Base-by-base conservation (phyloP, 2,797 vertebrate genomes). In the Paratrypauchen microcephalus region DNA sequence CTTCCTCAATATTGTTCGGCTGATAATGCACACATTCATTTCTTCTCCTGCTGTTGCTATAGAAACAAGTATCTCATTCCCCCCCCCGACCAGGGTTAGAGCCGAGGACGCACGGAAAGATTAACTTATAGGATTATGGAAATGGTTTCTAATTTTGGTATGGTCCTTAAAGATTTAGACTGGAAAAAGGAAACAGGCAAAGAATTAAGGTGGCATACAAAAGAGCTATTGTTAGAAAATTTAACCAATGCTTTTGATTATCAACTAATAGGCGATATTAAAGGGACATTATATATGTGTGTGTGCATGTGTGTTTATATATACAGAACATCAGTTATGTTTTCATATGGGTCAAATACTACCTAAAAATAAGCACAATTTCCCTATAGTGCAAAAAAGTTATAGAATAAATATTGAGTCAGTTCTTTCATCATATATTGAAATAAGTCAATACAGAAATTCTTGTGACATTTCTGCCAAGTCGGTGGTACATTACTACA, bases 21-120 rank as follows among this genome's bases (percentile, higher is more conserved):
- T 80, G 81, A 90, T 89, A 86, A 90, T 81, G 77, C 83, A 83
- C 83, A 84, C 86, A 84, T 82, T 86, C 83, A 85, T 90, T 85
- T 84, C 81, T 55, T 66, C 69, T 45, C 70, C 68, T 6, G 2
- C 75, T 80, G 90, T 91, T 89, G 84, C 91, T 75, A 92, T 90
- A 75, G 90, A 78, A 91, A 92, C 91, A 77, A 74, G 69, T 71
- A 77, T 67, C 69, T 85, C 79, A 58, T 71, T 71, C 79, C 68
- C 68, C 60, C 52, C 52, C 69, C 28, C 52, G 21, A 63, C 69
- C 84, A 68, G 76, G 66, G 62, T 65, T 71, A 41, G 59, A 24
- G 61, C 67, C 24, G 69, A n/a, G 69, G 76, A 86, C 5, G 59
- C 79, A 82, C 66, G 61, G 69, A 85, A 75, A 82, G 83, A 90